Evolutionary conservation across 1,140 invertebrate genomes (phyloP).

Genomic region (Brachystomella parvula): DNA sequence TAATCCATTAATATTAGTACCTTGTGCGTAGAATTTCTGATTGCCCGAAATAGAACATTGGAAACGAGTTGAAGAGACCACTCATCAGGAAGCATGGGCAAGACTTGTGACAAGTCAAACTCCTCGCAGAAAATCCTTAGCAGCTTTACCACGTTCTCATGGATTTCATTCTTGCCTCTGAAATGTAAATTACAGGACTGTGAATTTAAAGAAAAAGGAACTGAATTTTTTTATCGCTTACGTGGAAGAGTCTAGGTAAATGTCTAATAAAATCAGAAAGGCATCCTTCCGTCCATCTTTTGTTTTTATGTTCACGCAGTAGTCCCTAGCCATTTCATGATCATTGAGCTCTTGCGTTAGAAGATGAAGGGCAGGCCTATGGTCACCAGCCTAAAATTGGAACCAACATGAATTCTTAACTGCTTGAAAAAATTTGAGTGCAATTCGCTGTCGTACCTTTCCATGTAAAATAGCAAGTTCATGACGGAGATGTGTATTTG

Average conservation of each 20-base stretch:
- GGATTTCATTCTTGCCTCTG: no score
- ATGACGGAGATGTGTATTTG: conserved; percentile 25
- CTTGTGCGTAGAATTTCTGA: conserved; percentile 5
- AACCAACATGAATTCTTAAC: background rate
- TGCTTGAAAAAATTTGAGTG: background rate
- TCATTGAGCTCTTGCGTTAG: conserved; percentile 31
- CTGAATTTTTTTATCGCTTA: background rate
- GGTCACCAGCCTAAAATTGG: conserved; percentile 32
- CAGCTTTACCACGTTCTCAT: conserved; percentile 15
- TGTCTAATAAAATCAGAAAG: conserved; percentile 27
- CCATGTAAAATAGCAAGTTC: conserved; percentile 37
- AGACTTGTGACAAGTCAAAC: conserved; percentile 31
- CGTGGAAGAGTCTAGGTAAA: conserved; percentile 21
- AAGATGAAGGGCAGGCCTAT: conserved; percentile 30
- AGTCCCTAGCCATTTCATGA: conserved; percentile 31
- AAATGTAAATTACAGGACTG: no score
- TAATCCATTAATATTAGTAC: background rate
- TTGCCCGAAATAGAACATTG: conserved; percentile 6
- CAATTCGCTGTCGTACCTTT: conserved; percentile 21
- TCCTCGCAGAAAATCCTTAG: conserved; percentile 30
- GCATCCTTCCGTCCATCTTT: conserved; percentile 21
- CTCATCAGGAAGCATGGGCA: conserved; percentile 32
- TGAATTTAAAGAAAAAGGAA: no score
- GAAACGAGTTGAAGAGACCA: conserved; percentile 18
- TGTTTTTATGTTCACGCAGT: conserved; percentile 29